A percentile compares a stretch with the other conserved stretches of the same genome.
These are phyloP conservation scores for Tangara arthus DNA, from an alignment of 2,797 vertebrate species.

Conservation along the genomic window DNA sequence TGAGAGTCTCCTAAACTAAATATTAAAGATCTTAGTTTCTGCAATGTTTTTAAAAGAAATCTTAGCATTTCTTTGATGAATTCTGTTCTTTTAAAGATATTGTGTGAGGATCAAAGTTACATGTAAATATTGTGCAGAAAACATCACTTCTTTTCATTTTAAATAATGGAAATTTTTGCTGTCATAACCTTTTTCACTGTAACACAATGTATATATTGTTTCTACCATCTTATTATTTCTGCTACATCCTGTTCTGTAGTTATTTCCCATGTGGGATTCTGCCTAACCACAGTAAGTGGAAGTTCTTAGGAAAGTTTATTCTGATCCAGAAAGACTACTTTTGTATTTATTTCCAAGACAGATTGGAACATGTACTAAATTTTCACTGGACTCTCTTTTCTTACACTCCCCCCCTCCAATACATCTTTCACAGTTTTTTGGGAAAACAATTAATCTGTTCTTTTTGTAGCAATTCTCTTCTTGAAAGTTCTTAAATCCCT, in stretches of 20 bases:
- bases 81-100: background rate
- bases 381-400: background rate
- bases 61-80: background rate
- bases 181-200: background rate
- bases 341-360: background rate
- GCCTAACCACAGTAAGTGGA: background rate
- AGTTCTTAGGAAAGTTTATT: background rate
- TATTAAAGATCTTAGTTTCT: background rate
- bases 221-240: background rate
- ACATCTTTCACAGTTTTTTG: background rate
- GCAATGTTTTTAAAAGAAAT: background rate
- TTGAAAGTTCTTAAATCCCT: background rate
- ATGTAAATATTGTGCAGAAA: background rate
- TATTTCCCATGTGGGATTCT: background rate
- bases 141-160: background rate
- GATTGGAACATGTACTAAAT: background rate
- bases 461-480: background rate
- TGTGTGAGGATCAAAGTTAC: background rate
- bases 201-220: background rate
- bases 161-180: background rate
- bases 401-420: accelerated
- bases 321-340: background rate
- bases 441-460: background rate
- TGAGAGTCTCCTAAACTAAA: background rate
- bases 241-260: background rate